phyloP scores from a whole-genome alignment of 2,888 invertebrate genomes.

The Thera obeliscata region DNA sequence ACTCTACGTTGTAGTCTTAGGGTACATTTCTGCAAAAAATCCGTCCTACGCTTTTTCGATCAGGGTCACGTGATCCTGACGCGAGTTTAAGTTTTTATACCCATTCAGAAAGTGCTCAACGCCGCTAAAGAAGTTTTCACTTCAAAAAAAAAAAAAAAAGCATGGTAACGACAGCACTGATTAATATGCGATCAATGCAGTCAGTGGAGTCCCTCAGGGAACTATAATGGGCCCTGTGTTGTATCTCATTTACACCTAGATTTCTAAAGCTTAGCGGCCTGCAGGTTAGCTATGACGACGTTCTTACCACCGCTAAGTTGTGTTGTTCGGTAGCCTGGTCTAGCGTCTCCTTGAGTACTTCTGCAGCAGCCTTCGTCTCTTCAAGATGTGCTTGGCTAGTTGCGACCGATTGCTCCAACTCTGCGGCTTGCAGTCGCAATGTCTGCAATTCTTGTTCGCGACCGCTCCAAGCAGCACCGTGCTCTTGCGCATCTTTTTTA shows the following conservation, averaged over 20 bases:
- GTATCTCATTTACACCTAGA: neutral
- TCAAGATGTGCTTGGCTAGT: slow-evolving; percentile 83
- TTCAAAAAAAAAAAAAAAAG: too few relatives aligned
- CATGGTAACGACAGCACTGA: too few relatives aligned
- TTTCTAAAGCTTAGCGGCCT: neutral
- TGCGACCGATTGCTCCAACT: slow-evolving; percentile 87
- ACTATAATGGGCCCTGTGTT: too few relatives aligned
- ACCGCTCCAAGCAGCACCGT: slow-evolving; percentile 90
- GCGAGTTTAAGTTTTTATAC: too few relatives aligned
- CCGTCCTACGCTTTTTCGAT: too few relatives aligned
- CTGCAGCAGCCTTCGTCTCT: slow-evolving; percentile 78
- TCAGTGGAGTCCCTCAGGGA: too few relatives aligned
- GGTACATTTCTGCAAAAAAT: too few relatives aligned
- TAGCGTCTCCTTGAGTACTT: slow-evolving; percentile 71
- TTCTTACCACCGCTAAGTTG: slow-evolving; percentile 19
- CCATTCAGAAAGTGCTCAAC: too few relatives aligned
- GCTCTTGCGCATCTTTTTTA: slow-evolving; percentile 89
- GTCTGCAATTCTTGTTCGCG: slow-evolving; percentile 91
- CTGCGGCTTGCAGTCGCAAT: slow-evolving; percentile 90
- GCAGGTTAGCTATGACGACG: neutral
- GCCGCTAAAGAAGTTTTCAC: too few relatives aligned
- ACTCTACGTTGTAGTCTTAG: too few relatives aligned
- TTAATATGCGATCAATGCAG: too few relatives aligned
- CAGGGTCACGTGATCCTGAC: too few relatives aligned
- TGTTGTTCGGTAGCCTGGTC: slow-evolving; percentile 58